phyloP scores from a whole-genome alignment of 1,140 invertebrate genomes.

The Arion vulgaris region DNA sequence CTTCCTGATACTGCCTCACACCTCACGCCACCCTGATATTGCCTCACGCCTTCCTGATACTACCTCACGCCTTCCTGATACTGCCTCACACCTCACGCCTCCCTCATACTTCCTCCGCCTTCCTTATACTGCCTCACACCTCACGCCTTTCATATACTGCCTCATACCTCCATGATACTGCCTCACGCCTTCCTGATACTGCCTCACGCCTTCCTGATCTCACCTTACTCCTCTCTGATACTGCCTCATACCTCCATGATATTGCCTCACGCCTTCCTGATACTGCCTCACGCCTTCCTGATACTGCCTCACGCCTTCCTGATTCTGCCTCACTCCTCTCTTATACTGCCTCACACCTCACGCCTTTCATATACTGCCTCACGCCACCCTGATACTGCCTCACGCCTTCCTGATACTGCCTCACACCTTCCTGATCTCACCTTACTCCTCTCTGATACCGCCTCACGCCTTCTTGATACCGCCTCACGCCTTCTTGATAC shows the following conservation, averaged over 20 bases:
- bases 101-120: too few relatives aligned
- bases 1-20: too few relatives aligned
- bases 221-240: slow-evolving; percentile 3
- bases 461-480: too few relatives aligned
- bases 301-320: background rate
- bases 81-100: too few relatives aligned
- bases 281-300: slow-evolving; percentile 1
- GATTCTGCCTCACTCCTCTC: slow-evolving; percentile 7
- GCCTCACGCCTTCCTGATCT: background rate
- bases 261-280: background rate
- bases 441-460: background rate
- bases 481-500: too few relatives aligned
- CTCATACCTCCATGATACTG: too few relatives aligned
- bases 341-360: background rate
- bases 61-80: too few relatives aligned
- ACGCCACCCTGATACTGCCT: background rate
- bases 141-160: too few relatives aligned
- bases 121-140: too few relatives aligned
- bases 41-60: too few relatives aligned
- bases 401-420: background rate
- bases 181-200: too few relatives aligned
- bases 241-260: background rate
- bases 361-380: background rate
- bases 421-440: background rate
- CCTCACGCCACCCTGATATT: too few relatives aligned